phyloP scores from a whole-genome alignment of 2,113 vertebrate genomes.

The Polypterus bichir region DNA sequence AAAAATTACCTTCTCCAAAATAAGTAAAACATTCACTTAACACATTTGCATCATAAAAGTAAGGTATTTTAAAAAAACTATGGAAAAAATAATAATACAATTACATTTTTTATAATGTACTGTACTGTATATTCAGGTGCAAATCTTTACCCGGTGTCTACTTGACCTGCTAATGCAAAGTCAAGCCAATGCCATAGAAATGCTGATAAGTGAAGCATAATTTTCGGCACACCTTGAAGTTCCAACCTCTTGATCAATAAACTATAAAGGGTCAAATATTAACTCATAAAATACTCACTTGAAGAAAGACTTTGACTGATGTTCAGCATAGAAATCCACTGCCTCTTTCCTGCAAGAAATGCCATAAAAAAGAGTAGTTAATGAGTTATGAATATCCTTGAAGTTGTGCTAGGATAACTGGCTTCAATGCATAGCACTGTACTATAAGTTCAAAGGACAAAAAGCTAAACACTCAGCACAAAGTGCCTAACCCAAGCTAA shows the following conservation, averaged over 20 bases:
- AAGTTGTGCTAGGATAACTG: too few species aligned
- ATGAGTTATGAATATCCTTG: constrained; percentile 25
- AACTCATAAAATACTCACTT: constrained; percentile 60
- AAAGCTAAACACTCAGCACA: too few species aligned
- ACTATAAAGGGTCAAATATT: constrained; percentile 32
- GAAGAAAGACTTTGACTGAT: constrained; percentile 77
- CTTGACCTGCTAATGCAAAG: constrained; percentile 8
- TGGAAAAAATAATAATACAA: neutral
- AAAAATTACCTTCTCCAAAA: neutral
- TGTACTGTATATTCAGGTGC: too few species aligned
- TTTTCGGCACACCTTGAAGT: constrained; percentile 18
- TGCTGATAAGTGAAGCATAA: constrained; percentile 15
- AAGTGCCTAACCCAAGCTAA: too few species aligned
- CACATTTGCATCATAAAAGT: too few species aligned
- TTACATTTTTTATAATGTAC: neutral
- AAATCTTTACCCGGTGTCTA: too few species aligned
- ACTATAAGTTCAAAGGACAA: too few species aligned
- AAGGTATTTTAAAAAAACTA: neutral
- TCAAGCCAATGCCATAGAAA: constrained; percentile 18
- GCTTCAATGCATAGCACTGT: too few species aligned
- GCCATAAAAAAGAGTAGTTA: constrained; percentile 36
- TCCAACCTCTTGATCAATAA: neutral
- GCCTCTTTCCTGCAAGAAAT: constrained; percentile 74
- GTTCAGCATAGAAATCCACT: constrained; percentile 72
- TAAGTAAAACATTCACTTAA: too few species aligned